These are phyloP conservation scores for Distichodus sexfasciatus DNA, from an alignment of 2,797 vertebrate genomes.

Conservation along the genomic window DNA sequence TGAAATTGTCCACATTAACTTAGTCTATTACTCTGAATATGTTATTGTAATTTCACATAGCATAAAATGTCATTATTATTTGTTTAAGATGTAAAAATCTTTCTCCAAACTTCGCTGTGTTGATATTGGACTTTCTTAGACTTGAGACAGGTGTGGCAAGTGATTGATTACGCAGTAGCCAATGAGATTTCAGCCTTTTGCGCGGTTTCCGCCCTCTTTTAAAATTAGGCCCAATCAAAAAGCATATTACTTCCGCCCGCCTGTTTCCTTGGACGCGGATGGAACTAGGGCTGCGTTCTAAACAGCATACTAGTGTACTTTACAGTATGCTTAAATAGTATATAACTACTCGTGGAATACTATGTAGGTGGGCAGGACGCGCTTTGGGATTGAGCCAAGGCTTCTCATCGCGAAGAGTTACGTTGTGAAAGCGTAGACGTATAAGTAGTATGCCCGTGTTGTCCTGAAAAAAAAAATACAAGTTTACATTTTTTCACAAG, in stretches of 20 bases:
- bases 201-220: constrained; percentile 36
- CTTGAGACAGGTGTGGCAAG: constrained; percentile 44
- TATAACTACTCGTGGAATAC: not conserved
- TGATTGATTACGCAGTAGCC: constrained; percentile 38
- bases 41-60: no score
- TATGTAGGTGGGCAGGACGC: not conserved
- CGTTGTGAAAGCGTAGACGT: not conserved
- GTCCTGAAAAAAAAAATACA: no score
- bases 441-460: not conserved
- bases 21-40: no score
- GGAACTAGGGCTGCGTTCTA: constrained; percentile 52
- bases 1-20: no score
- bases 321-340: not conserved
- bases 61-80: not conserved
- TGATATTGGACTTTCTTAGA: constrained; percentile 17
- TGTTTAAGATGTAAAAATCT: not conserved
- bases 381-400: no score
- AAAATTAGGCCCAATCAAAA: constrained; percentile 41
- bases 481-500: not conserved
- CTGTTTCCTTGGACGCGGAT: constrained; percentile 43
- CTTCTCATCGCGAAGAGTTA: constrained; percentile 9
- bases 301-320: no score
- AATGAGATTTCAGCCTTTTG: constrained; percentile 1
- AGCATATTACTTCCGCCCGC: constrained; percentile 36
- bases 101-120: not conserved